phyloP scores from a whole-genome alignment of 2,113 vertebrate species.

The Syrmaticus mikado region DNA sequence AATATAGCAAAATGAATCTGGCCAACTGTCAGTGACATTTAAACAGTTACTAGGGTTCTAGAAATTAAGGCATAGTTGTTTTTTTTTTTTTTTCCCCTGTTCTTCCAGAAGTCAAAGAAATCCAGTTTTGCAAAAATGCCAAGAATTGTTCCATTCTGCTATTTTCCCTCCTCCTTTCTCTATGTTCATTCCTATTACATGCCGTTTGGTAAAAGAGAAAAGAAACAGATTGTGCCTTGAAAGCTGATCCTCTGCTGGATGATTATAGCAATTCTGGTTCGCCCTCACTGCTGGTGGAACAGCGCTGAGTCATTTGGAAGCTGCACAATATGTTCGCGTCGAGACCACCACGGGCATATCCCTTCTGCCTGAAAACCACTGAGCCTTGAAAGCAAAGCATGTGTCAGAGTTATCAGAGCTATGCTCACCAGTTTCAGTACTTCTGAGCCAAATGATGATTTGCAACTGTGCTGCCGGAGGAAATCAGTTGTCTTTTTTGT shows the following conservation, averaged over 20 bases:
- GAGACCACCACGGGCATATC: slow-evolving; percentile 49
- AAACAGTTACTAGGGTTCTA: not conserved
- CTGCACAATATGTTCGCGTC: slow-evolving; percentile 34
- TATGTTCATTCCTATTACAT: slow-evolving; percentile 21
- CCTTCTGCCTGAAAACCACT: slow-evolving; percentile 19
- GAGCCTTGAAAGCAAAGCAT: slow-evolving; percentile 60
- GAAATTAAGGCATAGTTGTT: not conserved
- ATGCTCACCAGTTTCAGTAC: not conserved
- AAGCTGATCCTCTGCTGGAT: slow-evolving; percentile 43
- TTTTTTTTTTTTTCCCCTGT: not conserved
- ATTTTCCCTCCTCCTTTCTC: slow-evolving; percentile 21
- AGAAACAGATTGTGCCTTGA: slow-evolving; percentile 56
- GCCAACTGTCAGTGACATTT: not conserved
- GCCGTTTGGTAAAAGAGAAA: not conserved
- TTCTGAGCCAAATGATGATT: not conserved
- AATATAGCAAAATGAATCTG: not conserved
- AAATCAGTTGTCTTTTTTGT: not conserved
- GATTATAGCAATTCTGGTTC: slow-evolving; percentile 52
- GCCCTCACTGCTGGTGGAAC: slow-evolving; percentile 8
- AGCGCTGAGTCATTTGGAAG: slow-evolving; percentile 61
- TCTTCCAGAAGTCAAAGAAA: not conserved
- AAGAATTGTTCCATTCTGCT: slow-evolving; percentile 32
- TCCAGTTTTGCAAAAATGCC: not conserved
- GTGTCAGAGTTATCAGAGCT: not conserved
- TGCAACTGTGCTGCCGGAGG: not conserved